These are phyloP conservation scores for Paraplagusia blochii DNA, from an alignment of 2,113 vertebrate species.

Conservation along the genomic window DNA sequence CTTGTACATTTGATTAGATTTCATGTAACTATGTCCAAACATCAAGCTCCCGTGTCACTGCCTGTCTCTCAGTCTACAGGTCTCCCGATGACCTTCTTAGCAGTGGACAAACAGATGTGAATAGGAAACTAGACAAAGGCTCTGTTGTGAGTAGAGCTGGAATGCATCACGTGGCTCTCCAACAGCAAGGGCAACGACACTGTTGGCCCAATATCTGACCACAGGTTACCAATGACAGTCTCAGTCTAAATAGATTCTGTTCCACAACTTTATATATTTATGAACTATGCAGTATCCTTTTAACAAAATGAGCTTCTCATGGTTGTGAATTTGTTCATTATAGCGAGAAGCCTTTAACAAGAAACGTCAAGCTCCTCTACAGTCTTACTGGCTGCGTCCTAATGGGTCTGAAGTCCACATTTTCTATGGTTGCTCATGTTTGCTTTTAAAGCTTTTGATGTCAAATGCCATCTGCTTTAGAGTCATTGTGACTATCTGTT, in stretches of 20 bases:
- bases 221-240: conserved; percentile 4
- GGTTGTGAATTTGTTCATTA: no score
- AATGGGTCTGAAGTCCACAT: conserved; percentile 31
- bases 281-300: no score
- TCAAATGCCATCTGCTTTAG: background rate
- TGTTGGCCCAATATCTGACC: conserved; percentile 4
- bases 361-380: background rate
- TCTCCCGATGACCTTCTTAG: background rate
- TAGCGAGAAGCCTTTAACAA: no score
- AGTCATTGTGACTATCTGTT: background rate
- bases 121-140: conserved; percentile 38
- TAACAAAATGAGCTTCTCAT: no score
- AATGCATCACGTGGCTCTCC: conserved; percentile 35
- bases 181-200: conserved; percentile 5
- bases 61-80: background rate
- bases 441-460: conserved; percentile 9
- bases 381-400: background rate
- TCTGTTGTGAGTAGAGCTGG: conserved; percentile 33
- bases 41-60: background rate
- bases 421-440: background rate
- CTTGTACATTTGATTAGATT: background rate
- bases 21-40: background rate
- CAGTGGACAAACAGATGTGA: background rate
- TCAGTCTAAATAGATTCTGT: background rate
- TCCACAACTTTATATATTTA: no score